Base-by-base conservation (phyloP, 2,888 invertebrate genomes). In the Phalangium opilio region DNA sequence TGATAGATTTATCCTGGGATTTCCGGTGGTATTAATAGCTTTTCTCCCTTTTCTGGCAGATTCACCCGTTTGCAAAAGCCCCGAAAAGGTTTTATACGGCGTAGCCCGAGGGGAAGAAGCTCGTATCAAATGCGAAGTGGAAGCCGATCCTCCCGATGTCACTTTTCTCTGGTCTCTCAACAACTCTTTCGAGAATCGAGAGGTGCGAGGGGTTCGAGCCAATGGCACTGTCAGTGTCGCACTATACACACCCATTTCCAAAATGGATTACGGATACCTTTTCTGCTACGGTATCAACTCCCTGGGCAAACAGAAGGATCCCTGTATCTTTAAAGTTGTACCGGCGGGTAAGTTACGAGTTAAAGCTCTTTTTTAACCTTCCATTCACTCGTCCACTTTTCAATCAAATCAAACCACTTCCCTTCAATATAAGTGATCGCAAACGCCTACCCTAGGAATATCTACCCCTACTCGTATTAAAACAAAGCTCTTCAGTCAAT, bases 271-370 rank as follows among this genome's bases (percentile, higher is more conserved):
- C 60, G 89, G 89, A 1, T 86, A 86, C 0, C 69, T 89, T 20
- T 73, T 87, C 41, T 90, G 89, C 67, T 80, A 81, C 74, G 87
- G 85, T 1, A 47, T 48, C 17, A 89, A 89, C 62, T 74, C 75
- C 57, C 83, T 89, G 50, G 87, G 89, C 11, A 75, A 76, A 61
- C 89, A 89, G 67, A 73, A 80, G 53, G 76, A 81, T 50, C 89
- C 89, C 1, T 89, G 89, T 63, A 83, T 86, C 47, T 89, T 83
- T 67, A 86, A 86, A 63, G 84, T 90, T 56, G 86, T 89, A 58
- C 84, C 87, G 44, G 52, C 49, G 14, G 51, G 51, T 51, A 41
- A 44, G 15, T 43, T 41, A 8, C 15, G n/a, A 15, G n/a, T 14
- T n/a, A n/a, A n/a, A n/a, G n/a, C n/a, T n/a, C n/a, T n/a, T n/a